Evolutionary conservation across 1,140 invertebrate genomes (phyloP), one percentile per base, ranked within the genome.

Genomic region (Lepidurus packardi): DNA sequence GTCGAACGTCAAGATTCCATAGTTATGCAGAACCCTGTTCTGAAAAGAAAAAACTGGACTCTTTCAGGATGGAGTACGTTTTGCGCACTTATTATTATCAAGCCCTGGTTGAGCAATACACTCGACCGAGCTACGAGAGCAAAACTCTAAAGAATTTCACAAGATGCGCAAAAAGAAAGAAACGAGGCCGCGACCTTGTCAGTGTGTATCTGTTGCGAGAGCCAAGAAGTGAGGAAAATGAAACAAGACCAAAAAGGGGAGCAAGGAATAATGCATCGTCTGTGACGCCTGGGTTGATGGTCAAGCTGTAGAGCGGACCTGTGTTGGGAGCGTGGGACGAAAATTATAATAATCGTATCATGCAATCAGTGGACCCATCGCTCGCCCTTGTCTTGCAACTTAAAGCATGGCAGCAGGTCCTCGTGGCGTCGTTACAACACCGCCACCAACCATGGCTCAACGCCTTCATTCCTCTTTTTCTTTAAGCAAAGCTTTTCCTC

Each of bases 181-280:
- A 65, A 65, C 53, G 53, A 65, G 53, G 53, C 53, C 53, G 21
- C 53, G 53, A 65, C 53, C 53, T 65, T 65, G 53, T 65, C 53
- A 65, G 53, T 16, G 13, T 65, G 3, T 65, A n/a, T 13, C 16
- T 65, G 16, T 65, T 65, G 10, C 53, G 21, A 65, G 21, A 65
- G 53, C 53, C 6, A 1, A n/a, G 53, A 7, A 65, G 10, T n/a
- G 3, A 34, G 34, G 53, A 65, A 21, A 65, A 13, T n/a, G 53
- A 13, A 65, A 65, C 53, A 65, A 16, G 53, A 16, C 16, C 2
- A 21, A 65, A 65, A 65, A 65, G 21, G 53, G 21, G 53, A 65
- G 16, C 53, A 65, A 65, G 53, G 53, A 65, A 65, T 65, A 65
- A n/a, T 65, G 21, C 53, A 21, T 65, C 21, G 21, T 65, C 53